Evolutionary conservation across 2,888 invertebrate genomes (phyloP).

Genomic region (Megalurothrips usitatus): DNA sequence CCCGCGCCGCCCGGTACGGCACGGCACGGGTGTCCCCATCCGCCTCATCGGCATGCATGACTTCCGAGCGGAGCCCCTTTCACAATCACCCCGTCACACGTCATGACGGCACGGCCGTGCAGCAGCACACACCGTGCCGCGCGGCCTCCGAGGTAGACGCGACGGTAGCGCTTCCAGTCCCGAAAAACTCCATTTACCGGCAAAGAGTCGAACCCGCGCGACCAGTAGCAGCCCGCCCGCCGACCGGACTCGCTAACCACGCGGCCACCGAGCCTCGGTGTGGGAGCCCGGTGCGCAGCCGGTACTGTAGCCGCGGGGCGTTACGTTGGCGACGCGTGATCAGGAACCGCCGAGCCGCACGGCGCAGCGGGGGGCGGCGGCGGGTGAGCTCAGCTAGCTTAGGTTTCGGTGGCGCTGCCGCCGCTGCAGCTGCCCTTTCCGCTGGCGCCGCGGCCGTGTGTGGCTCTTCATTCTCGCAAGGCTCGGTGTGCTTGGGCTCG

Average conservation of each 20-base stretch:
- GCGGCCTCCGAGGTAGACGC: too few species aligned
- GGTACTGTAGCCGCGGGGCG: neutral
- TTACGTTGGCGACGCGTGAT: neutral
- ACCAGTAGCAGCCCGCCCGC: neutral
- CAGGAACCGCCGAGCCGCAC: neutral
- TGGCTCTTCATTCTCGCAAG: too few species aligned
- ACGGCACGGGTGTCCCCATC: neutral
- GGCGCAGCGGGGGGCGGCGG: too few species aligned
- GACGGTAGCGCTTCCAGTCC: too few species aligned
- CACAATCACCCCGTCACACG: neutral
- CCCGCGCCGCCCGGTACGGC: neutral
- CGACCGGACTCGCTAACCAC: too few species aligned
- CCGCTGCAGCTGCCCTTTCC: too few species aligned
- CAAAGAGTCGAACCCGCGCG: too few species aligned
- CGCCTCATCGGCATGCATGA: slow-evolving; percentile 27
- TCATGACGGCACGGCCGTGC: neutral
- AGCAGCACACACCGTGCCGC: neutral
- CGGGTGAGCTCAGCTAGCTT: too few species aligned
- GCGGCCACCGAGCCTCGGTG: neutral
- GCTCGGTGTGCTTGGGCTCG: too few species aligned
- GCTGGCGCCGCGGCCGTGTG: too few species aligned
- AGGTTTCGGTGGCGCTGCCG: too few species aligned
- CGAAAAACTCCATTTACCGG: too few species aligned
- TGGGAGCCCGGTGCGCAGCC: neutral
- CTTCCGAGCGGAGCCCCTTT: neutral